Conservation (phyloP, 2,113 vertebrate species). For the Parus major region DNA sequence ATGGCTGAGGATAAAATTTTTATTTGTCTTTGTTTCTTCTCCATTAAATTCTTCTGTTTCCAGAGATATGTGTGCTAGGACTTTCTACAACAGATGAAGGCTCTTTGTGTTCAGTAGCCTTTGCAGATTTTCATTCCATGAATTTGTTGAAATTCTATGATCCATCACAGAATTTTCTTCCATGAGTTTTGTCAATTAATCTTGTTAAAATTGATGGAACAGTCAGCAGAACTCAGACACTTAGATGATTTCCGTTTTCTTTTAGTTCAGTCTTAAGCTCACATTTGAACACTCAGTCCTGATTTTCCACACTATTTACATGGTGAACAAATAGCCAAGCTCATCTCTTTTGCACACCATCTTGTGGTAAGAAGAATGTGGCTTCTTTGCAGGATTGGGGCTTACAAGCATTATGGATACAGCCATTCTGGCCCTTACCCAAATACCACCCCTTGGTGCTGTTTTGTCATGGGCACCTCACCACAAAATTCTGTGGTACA, state of each 20-base stretch:
- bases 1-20: background rate
- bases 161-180: background rate
- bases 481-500: background rate
- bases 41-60: background rate
- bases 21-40: background rate
- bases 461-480: background rate
- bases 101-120: background rate
- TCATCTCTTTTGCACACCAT: background rate
- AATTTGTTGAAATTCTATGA: background rate
- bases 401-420: background rate
- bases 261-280: background rate
- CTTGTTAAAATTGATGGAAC: background rate
- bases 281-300: background rate
- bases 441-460: background rate
- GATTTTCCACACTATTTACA: background rate
- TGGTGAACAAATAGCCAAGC: background rate
- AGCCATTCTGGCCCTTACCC: background rate
- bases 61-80: background rate
- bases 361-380: background rate
- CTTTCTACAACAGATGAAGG: background rate
- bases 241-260: background rate
- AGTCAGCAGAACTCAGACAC: background rate
- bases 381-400: background rate
- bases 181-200: background rate
- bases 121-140: background rate